Conservation (phyloP, 2,113 vertebrate species). For the Notarius quadriscutis region DNA sequence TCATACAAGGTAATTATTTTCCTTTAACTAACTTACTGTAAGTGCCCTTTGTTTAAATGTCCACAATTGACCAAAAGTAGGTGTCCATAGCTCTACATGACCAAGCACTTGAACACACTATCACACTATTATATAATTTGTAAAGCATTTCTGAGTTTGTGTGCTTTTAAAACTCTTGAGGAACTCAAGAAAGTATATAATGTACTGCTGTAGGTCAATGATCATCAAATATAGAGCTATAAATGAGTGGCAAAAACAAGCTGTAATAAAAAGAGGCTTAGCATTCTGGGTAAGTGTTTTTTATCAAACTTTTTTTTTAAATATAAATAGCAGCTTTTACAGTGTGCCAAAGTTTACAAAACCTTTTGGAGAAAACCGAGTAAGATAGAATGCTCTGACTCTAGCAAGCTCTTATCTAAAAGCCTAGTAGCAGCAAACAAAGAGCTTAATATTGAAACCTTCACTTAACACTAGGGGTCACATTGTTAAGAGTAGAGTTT, state of each 20-base stretch:
- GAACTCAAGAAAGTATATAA: not conserved
- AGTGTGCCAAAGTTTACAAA: conserved; percentile 21
- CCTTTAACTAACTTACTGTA: not conserved
- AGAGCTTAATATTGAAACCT: conserved; percentile 21
- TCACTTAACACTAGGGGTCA: conserved; percentile 23
- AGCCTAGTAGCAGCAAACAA: not conserved
- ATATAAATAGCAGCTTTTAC: conserved; percentile 2
- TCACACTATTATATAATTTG: not conserved
- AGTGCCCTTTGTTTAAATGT: not conserved
- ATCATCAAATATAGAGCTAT: not conserved
- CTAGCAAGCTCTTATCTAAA: not conserved
- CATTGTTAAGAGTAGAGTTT: conserved; percentile 29
- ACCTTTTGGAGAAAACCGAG: conserved; percentile 8
- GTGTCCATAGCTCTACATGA: not conserved
- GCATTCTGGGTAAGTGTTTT: not conserved
- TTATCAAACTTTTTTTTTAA: not conserved
- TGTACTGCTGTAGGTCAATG: conserved; percentile 7
- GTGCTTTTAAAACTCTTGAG: not conserved
- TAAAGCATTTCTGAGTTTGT: not conserved
- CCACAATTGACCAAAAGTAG: not conserved
- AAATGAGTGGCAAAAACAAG: conserved; percentile 7
- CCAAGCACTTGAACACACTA: not conserved
- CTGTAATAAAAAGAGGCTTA: not conserved
- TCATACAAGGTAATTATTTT: not conserved
- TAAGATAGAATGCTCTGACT: conserved; percentile 8